Base-by-base conservation (phyloP, 2,797 vertebrate species). In the Ctenopoma multispine region DNA sequence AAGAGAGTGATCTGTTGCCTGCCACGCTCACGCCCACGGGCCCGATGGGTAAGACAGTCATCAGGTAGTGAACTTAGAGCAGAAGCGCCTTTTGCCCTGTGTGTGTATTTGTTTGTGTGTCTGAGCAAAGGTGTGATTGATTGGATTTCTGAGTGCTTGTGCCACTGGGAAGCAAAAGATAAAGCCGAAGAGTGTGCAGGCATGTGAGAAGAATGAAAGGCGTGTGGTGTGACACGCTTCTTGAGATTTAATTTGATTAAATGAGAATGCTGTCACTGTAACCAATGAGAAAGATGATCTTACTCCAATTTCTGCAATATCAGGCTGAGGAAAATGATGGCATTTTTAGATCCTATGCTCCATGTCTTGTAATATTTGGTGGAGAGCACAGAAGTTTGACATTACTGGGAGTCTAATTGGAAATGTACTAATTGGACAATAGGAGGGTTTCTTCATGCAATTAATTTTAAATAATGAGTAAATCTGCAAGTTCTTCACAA, bases 231-330 rank as follows among this genome's bases (percentile, higher is more conserved):
- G 81, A 72, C 74, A 82, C 38, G 72, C 83, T 91, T 83, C 88
- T 84, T 55, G 53, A 88, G 70, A 80, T 87, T 89, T 87, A 87
- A 92, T 92, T 89, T 88, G 83, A 92, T 92, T 86, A 90, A 92
- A 89, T 79, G 75, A 72, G 79, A 90, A 79, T 41, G 83, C 85
- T 79, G 87, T 81, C 84, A 85, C 82, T 81, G 79, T 87, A 86
- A 89, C 87, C 89, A 82, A 80, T 77, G 81, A 75, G 82, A 86
- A 78, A 81, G 77, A 87, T 83, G 79, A 89, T 90, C 84, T 84
- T 47, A 79, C 77, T 66, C 74, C 58, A 50, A 47, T 86, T 81
- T 85, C 75, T 81, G 83, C 71, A 64, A 76, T 81, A 90, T 89
- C 83, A 87, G 69, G 75, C 84, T 84, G 84, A 84, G 80, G 80